Evolutionary conservation across 1,140 invertebrate species (phyloP), one percentile per base, ranked within the genome.

Genomic region (Aphidius gifuensis): DNA sequence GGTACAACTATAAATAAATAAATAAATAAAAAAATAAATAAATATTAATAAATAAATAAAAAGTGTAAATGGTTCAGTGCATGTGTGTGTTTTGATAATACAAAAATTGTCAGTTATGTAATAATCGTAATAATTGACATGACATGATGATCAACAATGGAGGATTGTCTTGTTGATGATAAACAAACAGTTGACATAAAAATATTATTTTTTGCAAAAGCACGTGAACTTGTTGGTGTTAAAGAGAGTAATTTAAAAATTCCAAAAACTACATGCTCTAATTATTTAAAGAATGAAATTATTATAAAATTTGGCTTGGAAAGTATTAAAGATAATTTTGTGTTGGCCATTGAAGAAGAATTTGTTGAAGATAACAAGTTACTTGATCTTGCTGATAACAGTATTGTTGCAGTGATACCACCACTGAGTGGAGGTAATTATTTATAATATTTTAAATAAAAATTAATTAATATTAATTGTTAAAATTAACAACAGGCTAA

Each of bases 141-240:
- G 16, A 16, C 16, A 16, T 1, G 16, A 16, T 16, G 16, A 16
- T 16, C 16, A 16, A 32, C 5, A 8, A 50, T 50, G 49, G 49
- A 50, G n/a, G 49, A 50, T 32, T 32, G 2, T 32, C 4, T 32
- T 32, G 23, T 32, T 16, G 16, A 16, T 16, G 16, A 16, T 16
- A 16, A 16, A 16, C 0, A 16, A 16, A 16, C 16, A 16, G 16
- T 16, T 32, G 23, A 32, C 23, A 84, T 92, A 50, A 88, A 86
- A 76, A 68, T 96, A 50, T 76, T 94, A 66, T 94, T 96, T 80
- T 95, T 95, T 80, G 93, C 92, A 9, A 90, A 90, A 83, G 90
- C 92, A 58, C 88, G 89, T 73, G 93, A 96, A 77, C 74, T 94
- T 61, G 82, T 85, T 61, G 89, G 90, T 59, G 74, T 80, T 43